Base-by-base conservation (phyloP, 1,140 invertebrate genomes). In the Trichogramma pretiosum region DNA sequence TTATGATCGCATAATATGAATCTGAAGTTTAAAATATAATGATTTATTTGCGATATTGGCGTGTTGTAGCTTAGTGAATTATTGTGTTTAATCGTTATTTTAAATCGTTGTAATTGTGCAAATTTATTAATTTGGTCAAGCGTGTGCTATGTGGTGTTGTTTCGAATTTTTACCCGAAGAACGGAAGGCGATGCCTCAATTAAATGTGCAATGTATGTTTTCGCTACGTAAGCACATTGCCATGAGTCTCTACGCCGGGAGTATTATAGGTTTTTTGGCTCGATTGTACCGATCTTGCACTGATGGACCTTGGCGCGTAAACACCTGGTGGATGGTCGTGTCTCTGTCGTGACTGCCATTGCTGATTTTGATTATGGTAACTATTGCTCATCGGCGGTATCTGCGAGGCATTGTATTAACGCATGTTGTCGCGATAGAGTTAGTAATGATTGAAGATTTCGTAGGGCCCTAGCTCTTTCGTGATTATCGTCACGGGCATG, bases 361-460 rank as follows among this genome's bases (percentile, higher is more conserved):
- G 77, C 60, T 88, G 85, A 56, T 89, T 88, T n/a, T n/a, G n/a
- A 57, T 89, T 86, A 59, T 87, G 85, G 14, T 76, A 70, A 14
- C 54, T 45, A 61, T 84, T 84, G 23, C 78, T 76, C 14, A 76
- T 75, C 30, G 83, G 77, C 3, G 85, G 82, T 1, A 84, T 83
- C 2, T 84, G 83, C 2, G 80, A 85, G 5, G 85, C 82, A 68
- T 90, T 91, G 63, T 90, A 91, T 66, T 90, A 91, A 13, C 87
- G 68, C 48, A 89, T 79, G 13, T 89, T 88, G 64, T 89, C 84
- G 63, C 89, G 68, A 71, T 88, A 87, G 53, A 93, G 89, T 74
- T 95, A 94, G 64, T 97, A 97, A 65, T 97, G 93, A 60, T 93
- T 93, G 1, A 94, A 89, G 49, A 97, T 90, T 61, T 97, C 93